phyloP scores from a whole-genome alignment of 2,888 invertebrate species.

The Bombylius major region DNA sequence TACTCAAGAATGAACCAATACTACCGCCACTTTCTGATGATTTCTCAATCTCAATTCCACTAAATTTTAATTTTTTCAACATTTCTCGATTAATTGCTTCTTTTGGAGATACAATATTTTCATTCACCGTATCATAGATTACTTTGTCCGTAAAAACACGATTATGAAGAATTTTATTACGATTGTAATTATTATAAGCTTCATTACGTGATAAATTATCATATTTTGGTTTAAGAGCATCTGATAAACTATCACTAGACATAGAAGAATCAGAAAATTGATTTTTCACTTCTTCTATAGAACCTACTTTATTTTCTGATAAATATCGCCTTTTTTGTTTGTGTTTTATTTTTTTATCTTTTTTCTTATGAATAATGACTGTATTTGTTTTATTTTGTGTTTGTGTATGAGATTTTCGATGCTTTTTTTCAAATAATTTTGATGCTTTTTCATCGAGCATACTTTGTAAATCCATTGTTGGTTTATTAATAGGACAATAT shows the following conservation, averaged over 20 bases:
- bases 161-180: slow-evolving; percentile 30
- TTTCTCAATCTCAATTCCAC: slow-evolving; percentile 24
- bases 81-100: slow-evolving; percentile 33
- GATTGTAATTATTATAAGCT: slow-evolving; percentile 32
- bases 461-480: slow-evolving; percentile 30
- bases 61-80: slow-evolving; percentile 25
- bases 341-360: slow-evolving; percentile 18
- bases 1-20: slow-evolving; percentile 69
- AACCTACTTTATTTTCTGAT: slow-evolving; percentile 35
- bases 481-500: slow-evolving; percentile 34
- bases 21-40: slow-evolving; percentile 41
- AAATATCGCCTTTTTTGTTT: slow-evolving; percentile 32
- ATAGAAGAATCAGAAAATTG: slow-evolving; percentile 26
- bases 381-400: not conserved
- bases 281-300: slow-evolving; percentile 27
- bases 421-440: slow-evolving; percentile 27
- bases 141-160: slow-evolving; percentile 21
- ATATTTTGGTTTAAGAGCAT: slow-evolving; percentile 21
- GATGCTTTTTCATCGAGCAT: slow-evolving; percentile 32
- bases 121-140: slow-evolving; percentile 16
- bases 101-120: slow-evolving; percentile 19
- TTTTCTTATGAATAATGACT: slow-evolving; percentile 17
- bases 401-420: not conserved
- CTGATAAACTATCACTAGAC: slow-evolving; percentile 20
- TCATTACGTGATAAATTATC: slow-evolving; percentile 30